A percentile compares a stretch with the other conserved stretches of the same genome.
These are phyloP conservation scores for Cryptotis parvus DNA, from an alignment of 2,113 vertebrate species.

Conservation along the genomic window DNA sequence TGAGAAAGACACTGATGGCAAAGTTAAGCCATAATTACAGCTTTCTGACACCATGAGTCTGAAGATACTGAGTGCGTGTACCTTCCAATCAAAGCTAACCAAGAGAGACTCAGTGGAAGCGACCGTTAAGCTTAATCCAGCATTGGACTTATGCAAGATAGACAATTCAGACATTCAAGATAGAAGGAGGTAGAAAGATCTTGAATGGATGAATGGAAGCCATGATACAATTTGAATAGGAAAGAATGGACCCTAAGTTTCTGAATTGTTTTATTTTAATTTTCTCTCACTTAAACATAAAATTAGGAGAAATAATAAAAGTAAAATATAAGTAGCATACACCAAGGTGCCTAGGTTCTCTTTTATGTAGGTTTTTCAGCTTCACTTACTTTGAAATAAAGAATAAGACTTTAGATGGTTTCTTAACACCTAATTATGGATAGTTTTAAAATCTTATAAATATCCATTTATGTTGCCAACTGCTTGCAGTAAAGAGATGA, in stretches of 20 bases:
- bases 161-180: not conserved
- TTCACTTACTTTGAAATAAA: constrained; percentile 50
- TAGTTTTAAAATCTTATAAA: constrained; percentile 64
- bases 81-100: not conserved
- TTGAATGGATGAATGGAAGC: not conserved
- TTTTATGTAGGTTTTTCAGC: not conserved
- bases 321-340: not conserved
- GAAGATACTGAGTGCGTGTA: not conserved
- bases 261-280: not conserved
- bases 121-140: not conserved
- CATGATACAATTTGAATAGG: not conserved
- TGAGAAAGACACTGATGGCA: not conserved
- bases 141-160: not conserved
- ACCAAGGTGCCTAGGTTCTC: not conserved
- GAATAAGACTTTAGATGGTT: constrained; percentile 66
- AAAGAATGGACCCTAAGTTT: constrained; percentile 8
- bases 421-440: constrained; percentile 56
- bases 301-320: constrained; percentile 17
- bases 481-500: constrained; percentile 57
- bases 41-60: not conserved
- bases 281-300: not conserved
- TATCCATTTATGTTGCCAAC: constrained; percentile 54
- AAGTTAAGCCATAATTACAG: not conserved
- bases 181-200: not conserved
- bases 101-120: too few species aligned